Conservation (phyloP, 2,797 vertebrate genomes). For the Falco columbarius region DNA sequence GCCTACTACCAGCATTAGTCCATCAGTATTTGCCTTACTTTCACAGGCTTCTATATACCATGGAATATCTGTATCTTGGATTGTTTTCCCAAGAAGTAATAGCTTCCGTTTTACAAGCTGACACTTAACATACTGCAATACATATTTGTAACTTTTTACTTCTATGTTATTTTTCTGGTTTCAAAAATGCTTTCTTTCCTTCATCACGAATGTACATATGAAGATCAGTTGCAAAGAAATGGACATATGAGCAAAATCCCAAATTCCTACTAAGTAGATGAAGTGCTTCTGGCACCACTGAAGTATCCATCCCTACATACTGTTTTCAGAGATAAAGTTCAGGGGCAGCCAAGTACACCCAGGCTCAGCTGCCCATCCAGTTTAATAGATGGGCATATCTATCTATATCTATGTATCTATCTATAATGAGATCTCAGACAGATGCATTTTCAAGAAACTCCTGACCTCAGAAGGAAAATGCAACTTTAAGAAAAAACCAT, state of each 20-base stretch:
- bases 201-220: neutral
- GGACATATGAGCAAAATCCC: neutral
- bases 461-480: neutral
- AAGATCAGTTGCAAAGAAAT: neutral
- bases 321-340: neutral
- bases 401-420: no score
- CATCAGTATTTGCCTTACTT: neutral
- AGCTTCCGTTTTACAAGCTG: conserved; percentile 16
- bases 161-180: neutral
- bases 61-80: neutral
- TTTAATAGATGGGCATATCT: neutral
- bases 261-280: neutral
- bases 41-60: neutral
- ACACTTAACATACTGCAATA: neutral
- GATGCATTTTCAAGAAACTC: neutral
- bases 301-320: neutral
- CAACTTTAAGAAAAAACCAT: neutral
- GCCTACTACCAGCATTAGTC: conserved; percentile 11
- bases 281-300: neutral
- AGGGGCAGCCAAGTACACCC: neutral
- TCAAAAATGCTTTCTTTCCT: neutral
- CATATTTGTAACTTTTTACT: neutral
- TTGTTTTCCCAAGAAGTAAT: conserved; percentile 4
- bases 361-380: neutral
- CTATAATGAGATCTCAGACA: neutral